Evolutionary conservation across 2,113 vertebrate genomes (phyloP).

Genomic region (Astatotilapia flaviijosephi): DNA sequence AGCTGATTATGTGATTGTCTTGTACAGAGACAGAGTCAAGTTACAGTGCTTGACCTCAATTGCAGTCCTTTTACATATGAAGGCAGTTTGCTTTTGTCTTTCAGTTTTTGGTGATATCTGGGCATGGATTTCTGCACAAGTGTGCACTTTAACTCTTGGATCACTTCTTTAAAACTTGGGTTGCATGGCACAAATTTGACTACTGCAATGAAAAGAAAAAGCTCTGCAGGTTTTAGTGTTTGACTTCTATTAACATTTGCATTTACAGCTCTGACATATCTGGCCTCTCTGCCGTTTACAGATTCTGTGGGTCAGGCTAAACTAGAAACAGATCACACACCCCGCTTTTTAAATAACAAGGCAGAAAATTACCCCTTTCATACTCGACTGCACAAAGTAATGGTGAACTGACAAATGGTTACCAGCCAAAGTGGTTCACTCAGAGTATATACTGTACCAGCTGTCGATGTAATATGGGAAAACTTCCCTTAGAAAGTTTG

Average conservation of each 20-base stretch:
- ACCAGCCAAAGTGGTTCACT: not conserved
- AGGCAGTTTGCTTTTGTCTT: not conserved
- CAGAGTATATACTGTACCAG: not conserved
- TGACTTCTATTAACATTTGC: not conserved
- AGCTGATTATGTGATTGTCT: not conserved
- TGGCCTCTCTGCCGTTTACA: not conserved
- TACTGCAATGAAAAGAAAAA: not conserved
- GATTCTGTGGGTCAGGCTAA: not conserved
- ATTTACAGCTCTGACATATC: not conserved
- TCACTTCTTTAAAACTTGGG: not conserved
- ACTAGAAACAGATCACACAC: conserved; percentile 1
- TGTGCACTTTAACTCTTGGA: not conserved
- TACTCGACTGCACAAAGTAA: conserved; percentile 16
- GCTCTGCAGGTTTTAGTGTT: not conserved
- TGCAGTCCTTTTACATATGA: fast-evolving
- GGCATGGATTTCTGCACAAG: not conserved
- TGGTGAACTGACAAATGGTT: conserved; percentile 15
- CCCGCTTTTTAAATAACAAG: conserved; percentile 29
- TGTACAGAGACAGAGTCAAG: not conserved
- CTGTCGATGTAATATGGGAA: not conserved
- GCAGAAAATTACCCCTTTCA: conserved; percentile 31
- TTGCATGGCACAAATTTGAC: not conserved
- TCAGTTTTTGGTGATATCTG: not conserved
- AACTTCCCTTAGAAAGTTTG: not conserved
- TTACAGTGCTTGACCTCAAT: not conserved